Base-by-base conservation (phyloP, 2,888 invertebrate species). In the Drosophila anomalata region DNA sequence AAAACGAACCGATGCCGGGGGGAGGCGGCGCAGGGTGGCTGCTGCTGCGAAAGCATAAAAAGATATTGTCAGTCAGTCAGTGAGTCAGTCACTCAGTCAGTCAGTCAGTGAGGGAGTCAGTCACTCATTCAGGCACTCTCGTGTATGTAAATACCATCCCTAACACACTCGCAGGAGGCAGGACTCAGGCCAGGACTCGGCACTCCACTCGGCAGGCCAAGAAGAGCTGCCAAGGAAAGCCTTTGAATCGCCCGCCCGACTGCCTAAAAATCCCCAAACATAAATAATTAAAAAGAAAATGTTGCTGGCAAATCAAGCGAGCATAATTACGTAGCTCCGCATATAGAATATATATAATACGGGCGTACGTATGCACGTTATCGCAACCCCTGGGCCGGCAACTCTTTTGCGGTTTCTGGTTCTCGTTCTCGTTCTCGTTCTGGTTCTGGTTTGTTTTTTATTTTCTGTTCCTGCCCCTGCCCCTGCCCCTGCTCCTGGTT, bases 241-340 rank as follows among this genome's bases (percentile, higher is more conserved):
- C 77, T 85, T 85, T 82, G 79, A 85, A 85, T 80, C 85, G 82
- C 67, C 65, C 24, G 33, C 68, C 77, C 71, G 80, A 86, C 86
- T 81, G 87, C 80, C 80, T 82, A 82, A 83, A 87, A 88, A 84
- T 87, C 85, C 85, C 87, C 76, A 88, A 85, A 87, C 87, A 85
- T 85, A 84, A 85, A 85, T 85, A 85, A 85, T 88, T 85, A 85
- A 85, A 85, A 85, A 81, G 88, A 88, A 85, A 85, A 87, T 88
- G 79, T 88, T 83, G 77, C 87, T 84, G 87, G 85, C 81, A 82
- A 82, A 82, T 82, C 81, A 85, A 86, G 85, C 78, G 81, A 79
- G 75, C 48, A 72, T 71, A 73, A 55, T 71, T 73, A 56, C 56
- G 41, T 39, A 33, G 57, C 67, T 46, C 54, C 63, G 53, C 14